Percentiles rank a stretch among this genome's conserved stretches.
phyloP scores from a whole-genome alignment of 2,888 invertebrate species.

The Thereva unica region DNA sequence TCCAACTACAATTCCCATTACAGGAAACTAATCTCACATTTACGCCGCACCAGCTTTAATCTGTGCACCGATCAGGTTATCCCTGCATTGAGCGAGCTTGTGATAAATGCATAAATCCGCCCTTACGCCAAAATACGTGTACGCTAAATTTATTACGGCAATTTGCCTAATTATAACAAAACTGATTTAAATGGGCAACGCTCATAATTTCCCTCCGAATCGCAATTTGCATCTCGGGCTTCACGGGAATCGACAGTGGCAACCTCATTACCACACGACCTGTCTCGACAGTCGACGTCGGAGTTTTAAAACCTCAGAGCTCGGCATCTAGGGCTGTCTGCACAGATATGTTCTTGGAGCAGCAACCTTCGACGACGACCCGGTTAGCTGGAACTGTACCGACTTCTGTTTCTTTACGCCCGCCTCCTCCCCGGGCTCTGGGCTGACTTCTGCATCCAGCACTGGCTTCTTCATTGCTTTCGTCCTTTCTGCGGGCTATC shows the following conservation, averaged over 20 bases:
- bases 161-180: conserved; percentile 1
- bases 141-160: conserved; percentile 5
- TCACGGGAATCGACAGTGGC: conserved; percentile 15
- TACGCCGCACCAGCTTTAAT: too few species aligned
- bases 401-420: neutral
- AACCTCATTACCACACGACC: conserved; percentile 8
- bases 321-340: neutral
- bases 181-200: conserved; percentile 23
- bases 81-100: too few species aligned
- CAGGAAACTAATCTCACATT: too few species aligned
- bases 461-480: neutral
- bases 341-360: conserved; percentile 5
- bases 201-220: conserved; percentile 24
- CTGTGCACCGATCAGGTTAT: too few species aligned
- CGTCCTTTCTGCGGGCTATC: conserved; percentile 29
- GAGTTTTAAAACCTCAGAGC: conserved; percentile 16
- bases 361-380: neutral
- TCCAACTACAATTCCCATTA: too few species aligned
- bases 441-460: conserved; percentile 12
- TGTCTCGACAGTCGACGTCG: neutral
- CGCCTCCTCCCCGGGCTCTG: neutral
- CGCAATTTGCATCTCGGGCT: conserved; percentile 18
- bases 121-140: neutral
- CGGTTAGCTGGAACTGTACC: conserved; percentile 10
- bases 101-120: too few species aligned